A percentile compares a stretch with the other conserved stretches of the same genome.
These are phyloP conservation scores for Heteractis magnifica DNA, from an alignment of 92 coral and sea anemone species.

Conservation along the genomic window DNA sequence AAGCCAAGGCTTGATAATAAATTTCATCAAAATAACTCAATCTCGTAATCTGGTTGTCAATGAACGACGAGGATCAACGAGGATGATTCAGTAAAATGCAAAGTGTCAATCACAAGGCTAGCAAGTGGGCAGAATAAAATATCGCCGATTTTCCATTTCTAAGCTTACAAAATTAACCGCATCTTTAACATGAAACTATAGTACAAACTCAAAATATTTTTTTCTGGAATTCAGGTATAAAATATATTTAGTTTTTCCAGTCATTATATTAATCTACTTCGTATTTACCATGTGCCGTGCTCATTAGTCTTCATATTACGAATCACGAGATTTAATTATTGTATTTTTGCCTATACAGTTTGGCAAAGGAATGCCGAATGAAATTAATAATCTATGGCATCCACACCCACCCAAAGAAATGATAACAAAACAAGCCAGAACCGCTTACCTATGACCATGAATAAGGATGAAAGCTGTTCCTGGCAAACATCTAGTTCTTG, in stretches of 20 bases:
- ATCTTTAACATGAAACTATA: not conserved
- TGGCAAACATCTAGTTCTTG: conserved; percentile 14
- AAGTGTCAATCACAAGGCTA: not conserved
- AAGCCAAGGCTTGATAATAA: not conserved
- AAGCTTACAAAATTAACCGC: not conserved
- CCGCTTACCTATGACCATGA: conserved; percentile 14
- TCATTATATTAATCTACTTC: not conserved
- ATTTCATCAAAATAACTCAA: not conserved
- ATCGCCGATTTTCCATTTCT: not conserved
- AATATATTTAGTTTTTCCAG: not conserved
- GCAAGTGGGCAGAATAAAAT: not conserved
- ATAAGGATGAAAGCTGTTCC: conserved; percentile 13
- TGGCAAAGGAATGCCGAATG: not conserved
- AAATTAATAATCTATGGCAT: not conserved
- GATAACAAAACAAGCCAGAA: not conserved
- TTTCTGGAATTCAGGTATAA: not conserved
- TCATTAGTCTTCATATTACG: not conserved
- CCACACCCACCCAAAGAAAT: not conserved
- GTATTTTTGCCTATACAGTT: not conserved
- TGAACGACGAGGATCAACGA: not conserved
- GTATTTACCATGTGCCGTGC: not conserved
- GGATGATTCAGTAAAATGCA: not conserved
- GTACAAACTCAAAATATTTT: not conserved
- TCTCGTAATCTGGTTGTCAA: not conserved
- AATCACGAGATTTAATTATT: not conserved